Evolutionary conservation across 2,113 vertebrate genomes (phyloP).

Genomic region (Urocynchramus pylzowi): DNA sequence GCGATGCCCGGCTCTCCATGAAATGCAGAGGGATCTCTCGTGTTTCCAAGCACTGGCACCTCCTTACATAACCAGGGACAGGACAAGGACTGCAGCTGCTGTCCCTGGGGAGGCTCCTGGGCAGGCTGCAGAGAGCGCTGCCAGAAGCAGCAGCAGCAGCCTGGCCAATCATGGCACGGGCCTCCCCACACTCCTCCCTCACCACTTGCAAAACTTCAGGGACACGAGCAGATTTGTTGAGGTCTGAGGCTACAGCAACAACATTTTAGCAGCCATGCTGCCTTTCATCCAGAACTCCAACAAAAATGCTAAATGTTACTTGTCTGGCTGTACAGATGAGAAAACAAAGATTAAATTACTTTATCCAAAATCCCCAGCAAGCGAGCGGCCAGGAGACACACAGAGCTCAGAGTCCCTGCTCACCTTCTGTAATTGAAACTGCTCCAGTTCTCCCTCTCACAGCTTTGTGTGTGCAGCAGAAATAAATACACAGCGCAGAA

Average conservation of each 20-base stretch:
- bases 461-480: background rate
- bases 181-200: background rate
- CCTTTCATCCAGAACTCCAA: background rate
- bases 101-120: background rate
- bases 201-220: background rate
- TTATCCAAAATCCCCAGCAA: background rate
- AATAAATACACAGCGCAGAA: background rate
- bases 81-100: background rate
- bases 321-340: background rate
- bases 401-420: background rate
- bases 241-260: background rate
- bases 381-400: background rate
- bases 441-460: background rate
- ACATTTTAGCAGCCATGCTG: background rate
- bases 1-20: accelerated
- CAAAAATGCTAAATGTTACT: background rate
- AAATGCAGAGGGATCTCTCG: background rate
- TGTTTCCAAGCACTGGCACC: background rate
- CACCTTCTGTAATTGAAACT: background rate
- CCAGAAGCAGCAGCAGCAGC: background rate
- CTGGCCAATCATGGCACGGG: too few relatives aligned
- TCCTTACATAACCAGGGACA: background rate
- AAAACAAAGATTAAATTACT: background rate
- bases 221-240: background rate
- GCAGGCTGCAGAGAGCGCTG: background rate